Percentiles rank a stretch among this genome's conserved stretches.
These are phyloP conservation scores for Aphaenogaster ashmeadi DNA, from an alignment of 1,140 invertebrate genomes.

Conservation along the genomic window DNA sequence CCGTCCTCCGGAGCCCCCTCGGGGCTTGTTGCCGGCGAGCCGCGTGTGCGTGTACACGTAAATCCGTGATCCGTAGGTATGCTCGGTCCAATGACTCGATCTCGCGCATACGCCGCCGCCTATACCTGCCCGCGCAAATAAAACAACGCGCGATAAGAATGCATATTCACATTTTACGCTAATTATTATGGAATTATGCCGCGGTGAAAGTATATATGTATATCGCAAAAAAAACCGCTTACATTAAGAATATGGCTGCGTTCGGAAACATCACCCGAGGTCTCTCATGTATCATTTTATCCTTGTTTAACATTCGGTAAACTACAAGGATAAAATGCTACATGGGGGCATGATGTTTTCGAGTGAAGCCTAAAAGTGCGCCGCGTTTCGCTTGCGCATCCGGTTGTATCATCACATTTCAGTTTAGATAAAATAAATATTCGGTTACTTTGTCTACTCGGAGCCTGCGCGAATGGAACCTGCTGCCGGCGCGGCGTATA, in stretches of 20 bases:
- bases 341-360: no score
- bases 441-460: background rate
- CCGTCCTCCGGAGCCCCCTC: slow-evolving; percentile 68
- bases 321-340: no score
- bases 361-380: no score
- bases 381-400: background rate
- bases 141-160: slow-evolving; percentile 59
- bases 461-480: background rate
- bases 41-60: slow-evolving; percentile 68
- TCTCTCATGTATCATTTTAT: no score
- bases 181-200: slow-evolving; percentile 62
- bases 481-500: background rate
- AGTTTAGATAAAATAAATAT: background rate
- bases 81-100: slow-evolving; percentile 65
- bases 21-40: slow-evolving; percentile 68
- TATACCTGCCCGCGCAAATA: slow-evolving; percentile 24
- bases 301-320: no score
- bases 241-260: background rate
- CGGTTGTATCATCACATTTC: background rate
- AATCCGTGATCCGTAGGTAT: slow-evolving; percentile 63
- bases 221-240: slow-evolving; percentile 10
- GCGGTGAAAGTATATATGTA: slow-evolving; percentile 51
- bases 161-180: slow-evolving; percentile 58
- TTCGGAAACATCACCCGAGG: no score
- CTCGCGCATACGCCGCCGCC: slow-evolving; percentile 59